Base-by-base conservation (phyloP, 2,888 invertebrate species). In the Cataglyphis cursor region DNA sequence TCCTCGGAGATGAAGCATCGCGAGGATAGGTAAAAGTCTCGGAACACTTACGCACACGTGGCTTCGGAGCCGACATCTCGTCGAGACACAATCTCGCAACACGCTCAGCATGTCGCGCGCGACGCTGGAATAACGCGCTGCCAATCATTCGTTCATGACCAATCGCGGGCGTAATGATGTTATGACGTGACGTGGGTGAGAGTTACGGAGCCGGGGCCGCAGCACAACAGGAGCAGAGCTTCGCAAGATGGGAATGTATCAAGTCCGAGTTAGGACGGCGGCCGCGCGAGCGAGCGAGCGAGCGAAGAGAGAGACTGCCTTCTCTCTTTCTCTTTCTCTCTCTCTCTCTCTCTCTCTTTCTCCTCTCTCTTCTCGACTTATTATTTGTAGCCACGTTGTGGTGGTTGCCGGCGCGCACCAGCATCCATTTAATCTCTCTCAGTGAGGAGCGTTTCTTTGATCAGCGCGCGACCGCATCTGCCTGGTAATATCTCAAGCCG, bases 391-490 rank as follows among this genome's bases (percentile, higher is more conserved):
- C 92, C 92, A 88, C 90, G 92, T 93, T 91, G 93, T 93, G 88
- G 90, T 90, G 90, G 90, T 90, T 87, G 89, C 90, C 90, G 90
- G 86, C 93, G 93, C 92, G 90, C 93, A 93, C 92, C 94, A 93
- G 94, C 92, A 93, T 94, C 93, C 93, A 94, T 94, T 94, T 94
- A 94, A 94, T 94, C 94, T 94, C 93, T 94, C 93, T 93, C 93
- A 92, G 92, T 93, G 93, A 93, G 92, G 91, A 93, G 93, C 92
- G 93, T 94, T 94, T 94, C 94, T 94, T 94, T 94, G 94, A 94
- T 94, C 94, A 94, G 92, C 93, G 93, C 94, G 94, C 94, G 93
- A 94, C 94, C 94, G 94, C 94, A 94, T 94, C 94, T 94, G 94
- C 93, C 92, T 92, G 90, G 93, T 93, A 94, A 94, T 94, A 94